Evolutionary conservation across 2,113 vertebrate genomes (phyloP), one percentile per base, ranked within the genome.

Genomic region (Fukomys damarensis): DNA sequence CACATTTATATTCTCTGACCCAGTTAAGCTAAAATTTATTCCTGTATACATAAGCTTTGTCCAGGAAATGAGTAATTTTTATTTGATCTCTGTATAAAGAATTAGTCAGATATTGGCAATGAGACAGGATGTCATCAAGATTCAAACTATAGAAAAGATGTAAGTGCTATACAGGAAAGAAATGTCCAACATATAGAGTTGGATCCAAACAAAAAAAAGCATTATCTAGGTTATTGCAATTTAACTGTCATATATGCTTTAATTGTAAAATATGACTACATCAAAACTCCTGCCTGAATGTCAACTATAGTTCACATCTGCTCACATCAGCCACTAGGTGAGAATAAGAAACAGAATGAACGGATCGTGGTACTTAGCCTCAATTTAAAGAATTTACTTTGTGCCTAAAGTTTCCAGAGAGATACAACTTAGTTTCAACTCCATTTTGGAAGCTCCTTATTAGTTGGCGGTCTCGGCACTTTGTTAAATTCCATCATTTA

Each of bases 101-200:
- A 95, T 97, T 97, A 98, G 59, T 97, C 93, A 97, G 70, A 85
- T 90, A 94, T 92, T 96, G 95, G 91, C 88, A 97, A 52, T 66
- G 77, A 88, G 90, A 96, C 17, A 92, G 30, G 58, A 81, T 80
- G 13, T 87, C 81, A 93, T 93, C 83, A 76, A 12, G 32, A 84
- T 68, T 93, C 76, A 97, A 83, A 84, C 17, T 87, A 41, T 68
- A 84, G 30, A 90, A 90, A 56, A 93, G 80, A 89, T 84, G 28
- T 90, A 84, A 95, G 26, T 68, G 56, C 30, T 58, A 3, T 30
- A 61, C 11, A 89, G 38, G 61, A 84, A 79, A 32, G 17, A 65
- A 96, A 84, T 3, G 79, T 93, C 72, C 68, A 5, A 61, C 88
- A 74, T 80, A 89, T 19, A 91, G 3, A 54, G 16, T 91, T n/a